Conservation (phyloP, 2,888 invertebrate genomes). For the Pollenia amentaria region DNA sequence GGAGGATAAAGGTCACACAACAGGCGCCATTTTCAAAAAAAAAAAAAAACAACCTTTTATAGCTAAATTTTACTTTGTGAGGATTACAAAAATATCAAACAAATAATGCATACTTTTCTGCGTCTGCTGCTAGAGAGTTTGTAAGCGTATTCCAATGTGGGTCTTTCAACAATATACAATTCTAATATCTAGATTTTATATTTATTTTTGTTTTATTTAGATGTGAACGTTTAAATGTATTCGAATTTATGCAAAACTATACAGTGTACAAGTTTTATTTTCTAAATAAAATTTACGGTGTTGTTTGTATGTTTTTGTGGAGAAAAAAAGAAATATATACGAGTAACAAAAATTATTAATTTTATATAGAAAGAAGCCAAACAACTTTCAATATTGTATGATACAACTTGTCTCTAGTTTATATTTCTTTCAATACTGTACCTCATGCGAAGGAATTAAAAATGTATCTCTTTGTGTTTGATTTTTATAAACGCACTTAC, state of each 20-base stretch:
- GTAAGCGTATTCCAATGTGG: neutral
- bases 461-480: neutral
- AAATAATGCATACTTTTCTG: conserved; percentile 16
- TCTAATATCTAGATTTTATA: conserved; percentile 29
- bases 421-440: conserved; percentile 2
- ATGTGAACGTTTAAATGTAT: conserved; percentile 32
- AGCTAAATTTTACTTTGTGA: neutral
- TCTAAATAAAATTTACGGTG: conserved; percentile 34
- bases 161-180: conserved; percentile 1
- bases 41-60: neutral
- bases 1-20: too few relatives aligned
- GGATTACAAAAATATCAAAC: neutral
- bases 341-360: neutral
- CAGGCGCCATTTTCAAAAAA: too few relatives aligned
- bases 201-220: conserved; percentile 26
- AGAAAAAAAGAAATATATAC: conserved; percentile 14
- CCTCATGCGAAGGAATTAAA: neutral
- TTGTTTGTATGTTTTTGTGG: neutral
- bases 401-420: conserved; percentile 37
- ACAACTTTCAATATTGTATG: conserved; percentile 57
- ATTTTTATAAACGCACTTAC: neutral
- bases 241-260: conserved; percentile 50
- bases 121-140: neutral
- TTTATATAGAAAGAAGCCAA: neutral
- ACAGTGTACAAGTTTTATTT: conserved; percentile 41